A percentile compares a stretch with the other conserved stretches of the same genome.
Evolutionary conservation across 2,113 vertebrate species (phyloP).

Genomic region (Cervus canadensis): DNA sequence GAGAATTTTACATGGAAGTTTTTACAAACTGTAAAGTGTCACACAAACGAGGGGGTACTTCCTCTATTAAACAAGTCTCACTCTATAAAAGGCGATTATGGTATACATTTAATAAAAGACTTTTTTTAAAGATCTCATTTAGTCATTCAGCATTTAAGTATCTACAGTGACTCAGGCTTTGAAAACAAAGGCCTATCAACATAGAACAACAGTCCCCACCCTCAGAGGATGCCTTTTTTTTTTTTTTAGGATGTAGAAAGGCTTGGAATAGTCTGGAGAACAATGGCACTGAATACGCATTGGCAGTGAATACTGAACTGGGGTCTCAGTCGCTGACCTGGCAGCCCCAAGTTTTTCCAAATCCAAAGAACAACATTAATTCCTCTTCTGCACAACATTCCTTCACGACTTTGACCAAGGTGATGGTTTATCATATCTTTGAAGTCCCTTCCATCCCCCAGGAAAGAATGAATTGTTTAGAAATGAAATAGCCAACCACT

Average conservation of each 20-base stretch:
- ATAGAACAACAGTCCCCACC: background rate
- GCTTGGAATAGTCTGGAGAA: background rate
- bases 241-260: background rate
- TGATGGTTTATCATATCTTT: background rate
- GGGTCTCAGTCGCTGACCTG: background rate
- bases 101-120: background rate
- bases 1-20: background rate
- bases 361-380: background rate
- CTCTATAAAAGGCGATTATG: background rate
- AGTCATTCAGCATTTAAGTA: background rate
- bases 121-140: background rate
- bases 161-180: background rate
- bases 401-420: background rate
- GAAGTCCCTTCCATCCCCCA: conserved; percentile 25
- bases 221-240: background rate
- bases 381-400: background rate
- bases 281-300: background rate
- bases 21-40: background rate
- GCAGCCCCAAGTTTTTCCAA: background rate
- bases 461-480: conserved; percentile 49
- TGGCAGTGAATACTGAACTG: background rate
- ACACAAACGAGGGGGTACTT: background rate
- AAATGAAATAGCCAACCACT: background rate
- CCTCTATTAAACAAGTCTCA: background rate
- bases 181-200: background rate